phyloP scores from a whole-genome alignment of 2,797 vertebrate species.

The Acrocephalus scirpaceus region DNA sequence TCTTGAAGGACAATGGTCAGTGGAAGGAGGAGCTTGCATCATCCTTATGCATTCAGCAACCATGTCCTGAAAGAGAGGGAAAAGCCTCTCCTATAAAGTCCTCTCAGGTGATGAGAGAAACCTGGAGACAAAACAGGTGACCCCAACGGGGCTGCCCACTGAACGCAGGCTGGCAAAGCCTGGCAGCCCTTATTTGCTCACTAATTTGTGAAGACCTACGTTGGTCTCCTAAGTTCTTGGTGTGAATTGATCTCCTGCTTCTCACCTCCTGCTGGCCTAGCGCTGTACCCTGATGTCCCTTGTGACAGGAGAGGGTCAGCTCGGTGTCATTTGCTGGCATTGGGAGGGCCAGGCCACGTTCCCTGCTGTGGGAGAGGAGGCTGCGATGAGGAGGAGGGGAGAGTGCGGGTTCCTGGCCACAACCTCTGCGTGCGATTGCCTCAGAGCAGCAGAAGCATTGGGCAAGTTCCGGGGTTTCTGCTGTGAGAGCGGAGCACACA shows the following conservation, averaged over 20 bases:
- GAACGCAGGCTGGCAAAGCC: neutral
- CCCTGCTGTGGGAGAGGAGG: too few species aligned
- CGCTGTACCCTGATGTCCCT: neutral
- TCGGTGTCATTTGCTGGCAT: accelerated
- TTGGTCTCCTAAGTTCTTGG: neutral
- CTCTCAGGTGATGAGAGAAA: neutral
- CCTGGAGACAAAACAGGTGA: neutral
- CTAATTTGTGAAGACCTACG: neutral
- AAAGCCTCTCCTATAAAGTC: neutral
- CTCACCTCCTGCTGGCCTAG: neutral
- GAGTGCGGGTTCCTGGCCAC: accelerated
- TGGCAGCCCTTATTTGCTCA: neutral
- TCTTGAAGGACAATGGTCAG: neutral
- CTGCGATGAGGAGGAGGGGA: neutral
- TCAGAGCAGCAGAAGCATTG: accelerated
- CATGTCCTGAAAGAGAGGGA: neutral
- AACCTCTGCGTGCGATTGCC: accelerated
- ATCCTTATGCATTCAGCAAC: neutral
- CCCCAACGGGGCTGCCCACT: accelerated
- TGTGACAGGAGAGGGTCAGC: neutral
- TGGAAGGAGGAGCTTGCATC: neutral
- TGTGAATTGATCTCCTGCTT: neutral
- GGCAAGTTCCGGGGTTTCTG: neutral
- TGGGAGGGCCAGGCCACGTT: accelerated
- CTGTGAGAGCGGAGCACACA: accelerated